phyloP scores from a whole-genome alignment of 92 coral and sea anemone genomes.

The Porites rus region DNA sequence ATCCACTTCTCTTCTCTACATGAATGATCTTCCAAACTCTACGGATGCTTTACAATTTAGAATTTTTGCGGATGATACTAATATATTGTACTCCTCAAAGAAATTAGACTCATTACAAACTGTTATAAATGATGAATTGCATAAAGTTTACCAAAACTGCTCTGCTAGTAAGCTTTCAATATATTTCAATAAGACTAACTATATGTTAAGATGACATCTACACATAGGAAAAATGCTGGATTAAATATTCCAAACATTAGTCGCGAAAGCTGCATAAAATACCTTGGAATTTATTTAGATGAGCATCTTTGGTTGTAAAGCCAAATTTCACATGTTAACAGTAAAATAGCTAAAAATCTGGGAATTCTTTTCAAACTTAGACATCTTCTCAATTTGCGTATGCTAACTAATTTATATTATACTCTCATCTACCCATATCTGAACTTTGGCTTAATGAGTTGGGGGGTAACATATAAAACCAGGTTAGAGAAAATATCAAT shows the following conservation, averaged over 20 bases:
- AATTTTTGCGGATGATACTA: too few relatives aligned
- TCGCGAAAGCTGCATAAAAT: not conserved
- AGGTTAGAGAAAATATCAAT: too few relatives aligned
- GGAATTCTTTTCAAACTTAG: constrained; percentile 19
- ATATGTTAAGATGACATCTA: not conserved
- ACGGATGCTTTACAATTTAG: too few relatives aligned
- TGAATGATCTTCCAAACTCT: too few relatives aligned
- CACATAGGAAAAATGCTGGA: not conserved
- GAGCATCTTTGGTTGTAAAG: not conserved
- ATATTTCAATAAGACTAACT: not conserved
- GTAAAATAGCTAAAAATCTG: not conserved
- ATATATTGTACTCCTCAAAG: not conserved
- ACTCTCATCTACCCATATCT: constrained; percentile 10
- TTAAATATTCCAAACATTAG: not conserved
- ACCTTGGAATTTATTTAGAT: not conserved
- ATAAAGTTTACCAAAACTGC: not conserved
- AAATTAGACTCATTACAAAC: not conserved
- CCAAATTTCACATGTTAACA: constrained; percentile 21
- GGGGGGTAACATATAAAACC: too few relatives aligned
- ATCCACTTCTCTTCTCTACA: too few relatives aligned
- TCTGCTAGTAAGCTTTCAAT: not conserved
- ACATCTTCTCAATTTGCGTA: not conserved
- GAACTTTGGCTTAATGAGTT: not conserved
- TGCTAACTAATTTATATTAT: constrained; percentile 13
- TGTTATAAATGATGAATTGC: not conserved